phyloP scores from a whole-genome alignment of 2,888 invertebrate species.

The Conchocele bisecta region DNA sequence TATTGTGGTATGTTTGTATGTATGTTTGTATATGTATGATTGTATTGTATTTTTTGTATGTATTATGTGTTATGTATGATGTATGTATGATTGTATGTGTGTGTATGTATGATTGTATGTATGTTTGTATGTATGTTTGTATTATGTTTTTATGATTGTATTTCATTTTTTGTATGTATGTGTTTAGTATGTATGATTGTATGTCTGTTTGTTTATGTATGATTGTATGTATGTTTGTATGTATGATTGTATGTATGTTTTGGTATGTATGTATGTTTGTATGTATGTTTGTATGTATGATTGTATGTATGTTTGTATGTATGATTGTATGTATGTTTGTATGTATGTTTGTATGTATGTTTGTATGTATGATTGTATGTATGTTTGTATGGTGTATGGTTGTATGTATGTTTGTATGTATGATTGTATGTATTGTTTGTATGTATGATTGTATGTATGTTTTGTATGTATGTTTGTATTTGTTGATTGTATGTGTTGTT shows the following conservation, averaged over 20 bases:
- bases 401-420: conserved; percentile 14
- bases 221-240: conserved; percentile 15
- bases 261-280: conserved; percentile 9
- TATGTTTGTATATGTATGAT: too few relatives aligned
- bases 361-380: conserved; percentile 11
- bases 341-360: conserved; percentile 4
- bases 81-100: too few relatives aligned
- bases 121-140: not conserved
- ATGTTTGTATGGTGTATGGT: too few relatives aligned
- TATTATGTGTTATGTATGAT: too few relatives aligned
- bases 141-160: too few relatives aligned
- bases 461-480: not conserved
- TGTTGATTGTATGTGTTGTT: too few relatives aligned
- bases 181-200: not conserved
- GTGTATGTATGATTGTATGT: too few relatives aligned
- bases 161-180: not conserved
- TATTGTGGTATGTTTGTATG: too few relatives aligned
- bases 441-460: not conserved
- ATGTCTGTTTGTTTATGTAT: not conserved
- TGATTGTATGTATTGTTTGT: conserved; percentile 1
- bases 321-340: not conserved
- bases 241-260: conserved; percentile 6
- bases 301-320: conserved; percentile 10
- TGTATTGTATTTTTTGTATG: not conserved
- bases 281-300: conserved; percentile 9